Conservation (phyloP, 2,797 vertebrate genomes). For the Bovichtus variegatus region DNA sequence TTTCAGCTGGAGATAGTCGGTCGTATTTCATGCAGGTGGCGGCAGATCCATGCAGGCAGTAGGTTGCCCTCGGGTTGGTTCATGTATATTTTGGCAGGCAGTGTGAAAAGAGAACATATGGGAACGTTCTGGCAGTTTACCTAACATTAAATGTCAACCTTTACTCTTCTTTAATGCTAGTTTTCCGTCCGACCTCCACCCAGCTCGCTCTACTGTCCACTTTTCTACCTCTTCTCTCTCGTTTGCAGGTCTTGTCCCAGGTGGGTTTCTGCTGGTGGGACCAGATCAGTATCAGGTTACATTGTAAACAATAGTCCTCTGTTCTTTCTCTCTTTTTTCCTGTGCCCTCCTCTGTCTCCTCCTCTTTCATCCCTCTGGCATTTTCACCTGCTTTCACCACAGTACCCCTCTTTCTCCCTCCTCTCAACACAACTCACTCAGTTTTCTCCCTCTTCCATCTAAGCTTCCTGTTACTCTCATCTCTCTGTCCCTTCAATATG, state of each 20-base stretch:
- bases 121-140: no score
- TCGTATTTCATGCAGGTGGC: slow-evolving; percentile 2
- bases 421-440: slow-evolving; percentile 13
- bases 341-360: slow-evolving; percentile 23
- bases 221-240: not conserved
- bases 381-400: slow-evolving; percentile 43
- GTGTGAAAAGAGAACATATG: no score
- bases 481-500: not conserved
- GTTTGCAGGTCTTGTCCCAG: slow-evolving; percentile 31
- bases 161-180: not conserved
- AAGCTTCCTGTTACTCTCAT: not conserved
- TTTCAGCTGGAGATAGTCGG: not conserved
- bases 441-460: not conserved
- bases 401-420: slow-evolving; percentile 12
- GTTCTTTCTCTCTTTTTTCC: slow-evolving; percentile 35
- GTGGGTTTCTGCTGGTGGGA: slow-evolving; percentile 43
- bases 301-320: slow-evolving; percentile 61
- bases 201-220: not conserved
- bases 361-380: slow-evolving; percentile 51
- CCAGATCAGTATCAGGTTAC: slow-evolving; percentile 59
- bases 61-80: not conserved
- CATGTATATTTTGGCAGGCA: not conserved
- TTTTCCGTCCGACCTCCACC: not conserved
- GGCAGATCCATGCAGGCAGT: not conserved
- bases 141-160: no score